phyloP scores from a whole-genome alignment of 2,113 vertebrate genomes.

The Prolemur simus region DNA sequence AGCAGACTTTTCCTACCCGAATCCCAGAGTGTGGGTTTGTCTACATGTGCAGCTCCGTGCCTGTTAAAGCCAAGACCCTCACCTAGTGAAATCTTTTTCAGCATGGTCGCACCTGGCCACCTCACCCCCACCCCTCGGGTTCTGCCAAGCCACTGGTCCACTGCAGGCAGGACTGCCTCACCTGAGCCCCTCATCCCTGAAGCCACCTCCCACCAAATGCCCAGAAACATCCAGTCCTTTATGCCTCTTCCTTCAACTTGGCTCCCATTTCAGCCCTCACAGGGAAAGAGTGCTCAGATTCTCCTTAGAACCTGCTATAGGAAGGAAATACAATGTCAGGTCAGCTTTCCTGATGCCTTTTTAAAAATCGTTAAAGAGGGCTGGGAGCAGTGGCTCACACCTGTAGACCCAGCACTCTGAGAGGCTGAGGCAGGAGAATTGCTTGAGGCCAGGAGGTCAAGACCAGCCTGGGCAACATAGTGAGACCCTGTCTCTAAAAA shows the following conservation, averaged over 20 bases:
- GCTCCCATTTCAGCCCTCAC: not conserved
- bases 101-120: too few relatives aligned
- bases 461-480: too few relatives aligned
- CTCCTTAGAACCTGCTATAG: not conserved
- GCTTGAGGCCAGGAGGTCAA: too few relatives aligned
- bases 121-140: fast-evolving
- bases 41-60: not conserved
- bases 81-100: not conserved
- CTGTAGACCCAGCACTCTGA: too few relatives aligned
- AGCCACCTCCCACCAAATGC: not conserved
- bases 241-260: not conserved
- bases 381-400: fast-evolving
- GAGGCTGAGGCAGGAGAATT: too few relatives aligned
- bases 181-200: not conserved
- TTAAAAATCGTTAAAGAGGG: not conserved
- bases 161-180: not conserved
- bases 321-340: not conserved
- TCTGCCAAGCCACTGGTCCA: not conserved
- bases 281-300: not conserved
- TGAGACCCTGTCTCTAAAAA: too few relatives aligned
- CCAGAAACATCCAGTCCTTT: not conserved
- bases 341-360: not conserved
- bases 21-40: not conserved
- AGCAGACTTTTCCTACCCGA: not conserved
- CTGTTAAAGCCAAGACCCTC: not conserved